Evolutionary conservation across 2,888 invertebrate species (phyloP).

Genomic region (Ferrisia virgata): DNA sequence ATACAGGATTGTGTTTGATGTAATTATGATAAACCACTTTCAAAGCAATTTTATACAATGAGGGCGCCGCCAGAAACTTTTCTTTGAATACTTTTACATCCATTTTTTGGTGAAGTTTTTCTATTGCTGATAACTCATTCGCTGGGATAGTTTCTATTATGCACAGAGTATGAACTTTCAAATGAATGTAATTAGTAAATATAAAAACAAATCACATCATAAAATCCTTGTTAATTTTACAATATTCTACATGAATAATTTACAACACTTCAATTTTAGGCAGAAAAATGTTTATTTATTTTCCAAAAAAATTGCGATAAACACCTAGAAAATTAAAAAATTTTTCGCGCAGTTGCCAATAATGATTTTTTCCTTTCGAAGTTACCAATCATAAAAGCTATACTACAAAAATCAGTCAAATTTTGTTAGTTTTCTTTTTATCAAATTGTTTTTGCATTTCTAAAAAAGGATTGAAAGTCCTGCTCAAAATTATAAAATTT

Average conservation of each 20-base stretch:
- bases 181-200: background rate
- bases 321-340: background rate
- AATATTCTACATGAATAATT: background rate
- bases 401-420: background rate
- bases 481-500: too few relatives aligned
- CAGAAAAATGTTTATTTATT: background rate
- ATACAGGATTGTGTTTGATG: background rate
- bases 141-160: background rate
- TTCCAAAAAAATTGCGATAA: background rate
- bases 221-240: background rate
- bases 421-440: too few relatives aligned
- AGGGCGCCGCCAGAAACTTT: background rate
- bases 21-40: constrained; percentile 10
- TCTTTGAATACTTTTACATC: background rate
- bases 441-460: too few relatives aligned
- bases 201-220: background rate
- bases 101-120: background rate
- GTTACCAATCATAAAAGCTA: background rate
- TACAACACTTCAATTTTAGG: background rate
- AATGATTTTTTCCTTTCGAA: background rate
- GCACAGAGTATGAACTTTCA: background rate
- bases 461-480: too few relatives aligned
- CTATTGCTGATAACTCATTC: background rate
- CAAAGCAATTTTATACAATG: background rate
- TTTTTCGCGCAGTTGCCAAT: constrained; percentile 13